Evolutionary conservation across 2,797 vertebrate genomes (phyloP), one percentile per base, ranked within the genome.

Genomic region (Poeciliopsis infans): DNA sequence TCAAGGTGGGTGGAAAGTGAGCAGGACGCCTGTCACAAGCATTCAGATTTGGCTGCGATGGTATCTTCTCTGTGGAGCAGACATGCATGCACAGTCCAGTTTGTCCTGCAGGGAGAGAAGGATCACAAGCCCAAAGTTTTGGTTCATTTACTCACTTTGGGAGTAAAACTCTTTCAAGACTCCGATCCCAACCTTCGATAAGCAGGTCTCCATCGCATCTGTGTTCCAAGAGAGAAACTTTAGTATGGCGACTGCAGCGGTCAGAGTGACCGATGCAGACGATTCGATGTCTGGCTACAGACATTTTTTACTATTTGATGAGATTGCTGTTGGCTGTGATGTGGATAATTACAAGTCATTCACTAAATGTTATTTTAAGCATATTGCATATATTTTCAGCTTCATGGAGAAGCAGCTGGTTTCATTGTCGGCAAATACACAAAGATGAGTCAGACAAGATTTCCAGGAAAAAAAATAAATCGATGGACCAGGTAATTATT

Each of bases 181-280:
- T 61, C 74, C 72, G 94, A 95, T 95, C 79, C 84, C 31, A 7
- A 83, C 77, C 79, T 77, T 55, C 72, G 95, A 95, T 95, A 93
- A 68, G 46, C 53, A 75, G 71, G 53, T 84, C 85, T 91, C 86
- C 76, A 79, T 79, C 55, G 76, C 78, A 78, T 76, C 72, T 87
- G 87, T 82, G 77, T 82, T 89, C 80, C 86, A 80, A 76, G 79
- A 49, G 78, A 76, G 80, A 80, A 55, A 74, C 59, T 25, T 82
- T 88, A 87, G 72, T 46, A 5, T 47, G 86, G 89, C 87, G 83
- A 87, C 91, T 87, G 78, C 76, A 73, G 79, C 31, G 41, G 68
- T 61, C 75, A 61, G 81, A 81, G 85, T 93, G 93, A 95, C 94
- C 94, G 94, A 95, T 95, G 93, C 79, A 95, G 94, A 94, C 91